phyloP scores from a whole-genome alignment of 1,140 invertebrate genomes.

The Sycophila sp. region DNA sequence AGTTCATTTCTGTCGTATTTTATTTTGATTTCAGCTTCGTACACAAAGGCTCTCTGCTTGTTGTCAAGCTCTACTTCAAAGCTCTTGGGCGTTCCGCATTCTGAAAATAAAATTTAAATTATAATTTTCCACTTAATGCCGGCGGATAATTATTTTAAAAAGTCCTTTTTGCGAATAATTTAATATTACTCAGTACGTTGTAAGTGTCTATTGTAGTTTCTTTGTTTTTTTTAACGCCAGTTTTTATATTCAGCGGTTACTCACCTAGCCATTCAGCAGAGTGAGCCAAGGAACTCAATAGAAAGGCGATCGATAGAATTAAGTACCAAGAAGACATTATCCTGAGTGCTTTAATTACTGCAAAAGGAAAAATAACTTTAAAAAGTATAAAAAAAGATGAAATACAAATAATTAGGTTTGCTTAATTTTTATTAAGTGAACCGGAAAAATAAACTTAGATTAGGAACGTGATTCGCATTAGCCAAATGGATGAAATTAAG shows the following conservation, averaged over 20 bases:
- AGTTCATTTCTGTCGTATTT: slow-evolving; percentile 17
- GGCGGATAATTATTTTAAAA: too few relatives aligned
- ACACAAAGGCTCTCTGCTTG: neutral
- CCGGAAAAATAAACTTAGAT: too few relatives aligned
- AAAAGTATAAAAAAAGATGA: too few relatives aligned
- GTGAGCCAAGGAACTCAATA: neutral
- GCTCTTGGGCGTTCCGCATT: slow-evolving; percentile 4
- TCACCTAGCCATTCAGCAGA: slow-evolving; percentile 4
- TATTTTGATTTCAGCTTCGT: slow-evolving; percentile 31
- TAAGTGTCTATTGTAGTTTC: neutral
- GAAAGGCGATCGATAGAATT: neutral
- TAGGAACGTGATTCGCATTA: too few relatives aligned
- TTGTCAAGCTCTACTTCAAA: neutral
- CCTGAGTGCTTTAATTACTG: neutral
- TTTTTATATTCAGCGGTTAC: neutral
- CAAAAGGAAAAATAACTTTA: neutral
- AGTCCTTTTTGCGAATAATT: too few relatives aligned
- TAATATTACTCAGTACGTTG: too few relatives aligned
- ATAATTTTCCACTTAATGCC: too few relatives aligned
- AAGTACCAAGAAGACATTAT: neutral
- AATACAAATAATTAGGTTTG: too few relatives aligned
- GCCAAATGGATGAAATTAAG: too few relatives aligned
- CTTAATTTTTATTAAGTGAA: too few relatives aligned
- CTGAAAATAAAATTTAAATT: slow-evolving; percentile 4
- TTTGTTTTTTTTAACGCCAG: neutral